Base-by-base conservation (phyloP, 2,113 vertebrate species). In the Lampris megalopsis region DNA sequence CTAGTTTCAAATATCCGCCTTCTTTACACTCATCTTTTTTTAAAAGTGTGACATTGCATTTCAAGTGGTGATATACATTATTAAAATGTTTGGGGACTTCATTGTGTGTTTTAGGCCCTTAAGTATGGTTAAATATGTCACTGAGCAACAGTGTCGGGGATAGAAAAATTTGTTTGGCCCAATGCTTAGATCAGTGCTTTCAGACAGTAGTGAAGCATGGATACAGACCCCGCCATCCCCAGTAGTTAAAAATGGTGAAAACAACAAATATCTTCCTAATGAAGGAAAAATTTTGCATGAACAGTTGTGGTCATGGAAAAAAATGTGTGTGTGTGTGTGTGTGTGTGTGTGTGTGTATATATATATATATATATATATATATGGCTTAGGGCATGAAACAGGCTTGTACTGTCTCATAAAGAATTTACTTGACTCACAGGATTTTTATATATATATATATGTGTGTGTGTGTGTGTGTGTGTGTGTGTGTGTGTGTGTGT, bases 61-160 rank as follows among this genome's bases (percentile, higher is more conserved):
- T 10, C 48, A 54, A 56, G 6, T 11, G n/a, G 43, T 59, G 43
- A 43, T 13, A 75, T 61, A 45, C 72, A 57, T 81, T 68, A 72
- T 74, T 81, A 52, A 71, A 79, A 68, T 59, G 75, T 70, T 82
- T 50, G 38, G 40, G 60, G 69, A 59, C 37, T 63, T 10, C n/a
- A 61, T 60, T 68, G 10, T 73, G 43, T 62, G 59, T 63, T 60
- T 60, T 50, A 73, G 38, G n/a, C 73, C 38, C 58, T 62, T 82
- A 56, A 82, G 72, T 83, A 60, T 59, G 63, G 45, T 70, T 76
- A 60, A 59, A 63, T 38, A 57, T 5, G 53, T 35, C 38, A 41
- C 48, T 52, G 62, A 61, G 59, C 52, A 65, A 73, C 42, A 54
- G 67, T 36, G 35, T 43, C 47, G 24, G 24, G 24, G 24, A 24